phyloP scores from a whole-genome alignment of 2,113 vertebrate species.

The Piaya cayana region DNA sequence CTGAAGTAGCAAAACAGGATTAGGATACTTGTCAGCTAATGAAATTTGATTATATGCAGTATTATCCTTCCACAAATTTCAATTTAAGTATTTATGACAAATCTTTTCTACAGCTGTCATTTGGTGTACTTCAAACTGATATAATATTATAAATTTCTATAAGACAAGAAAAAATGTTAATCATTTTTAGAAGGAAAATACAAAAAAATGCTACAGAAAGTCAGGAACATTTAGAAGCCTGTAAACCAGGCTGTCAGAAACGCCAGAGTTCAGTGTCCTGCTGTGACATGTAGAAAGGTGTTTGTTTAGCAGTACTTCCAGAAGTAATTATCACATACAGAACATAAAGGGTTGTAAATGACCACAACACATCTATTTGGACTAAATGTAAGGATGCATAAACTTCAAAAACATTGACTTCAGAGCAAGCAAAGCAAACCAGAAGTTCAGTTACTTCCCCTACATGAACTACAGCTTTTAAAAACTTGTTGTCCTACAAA shows the following conservation, averaged over 20 bases:
- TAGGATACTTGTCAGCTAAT: not conserved
- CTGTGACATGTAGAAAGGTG: not conserved
- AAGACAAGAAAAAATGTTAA: not conserved
- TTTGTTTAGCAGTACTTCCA: not conserved
- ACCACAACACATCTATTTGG: not conserved
- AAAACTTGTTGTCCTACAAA: not conserved
- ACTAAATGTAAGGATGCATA: not conserved
- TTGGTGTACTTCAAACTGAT: not conserved
- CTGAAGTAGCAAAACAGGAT: not conserved
- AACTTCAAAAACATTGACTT: not conserved
- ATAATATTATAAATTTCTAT: not conserved
- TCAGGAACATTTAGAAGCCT: not conserved
- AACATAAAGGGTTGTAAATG: not conserved
- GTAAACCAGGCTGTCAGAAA: not conserved
- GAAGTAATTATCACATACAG: not conserved
- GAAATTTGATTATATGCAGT: not conserved
- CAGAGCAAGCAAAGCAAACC: not conserved
- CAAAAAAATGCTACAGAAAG: not conserved
- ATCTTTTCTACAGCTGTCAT: not conserved
- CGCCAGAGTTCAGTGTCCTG: not conserved
- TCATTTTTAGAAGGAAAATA: not conserved
- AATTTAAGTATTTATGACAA: not conserved
- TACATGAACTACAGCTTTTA: not conserved
- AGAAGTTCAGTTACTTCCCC: not conserved
- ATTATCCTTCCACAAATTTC: not conserved